Percentiles rank a stretch among this genome's conserved stretches.
These are phyloP conservation scores for Mamestra configurata DNA, from an alignment of 1,140 invertebrate species.

Conservation along the genomic window DNA sequence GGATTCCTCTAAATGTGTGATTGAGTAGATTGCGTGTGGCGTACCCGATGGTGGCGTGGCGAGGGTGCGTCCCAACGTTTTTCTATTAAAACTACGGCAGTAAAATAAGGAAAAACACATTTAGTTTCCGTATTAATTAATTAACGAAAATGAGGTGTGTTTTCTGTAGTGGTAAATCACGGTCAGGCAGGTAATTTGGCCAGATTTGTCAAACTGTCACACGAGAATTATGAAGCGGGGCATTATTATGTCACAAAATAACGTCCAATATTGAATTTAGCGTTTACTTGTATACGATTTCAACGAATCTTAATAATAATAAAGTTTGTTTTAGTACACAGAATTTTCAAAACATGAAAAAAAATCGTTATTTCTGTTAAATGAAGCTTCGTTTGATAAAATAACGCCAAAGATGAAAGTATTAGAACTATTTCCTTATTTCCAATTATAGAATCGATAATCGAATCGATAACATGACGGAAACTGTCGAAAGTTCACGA, in stretches of 20 bases:
- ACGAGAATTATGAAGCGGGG: neutral
- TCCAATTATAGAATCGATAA: neutral
- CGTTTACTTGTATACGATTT: neutral
- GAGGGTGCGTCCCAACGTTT: neutral
- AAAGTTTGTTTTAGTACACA: neutral
- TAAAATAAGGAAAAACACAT: neutral
- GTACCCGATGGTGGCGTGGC: neutral
- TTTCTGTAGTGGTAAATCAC: slow-evolving; percentile 9
- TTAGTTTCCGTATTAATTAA: slow-evolving; percentile 22
- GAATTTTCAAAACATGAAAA: neutral
- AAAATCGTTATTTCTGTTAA: neutral
- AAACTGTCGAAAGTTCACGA: neutral
- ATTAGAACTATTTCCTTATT: neutral
- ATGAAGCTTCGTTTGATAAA: neutral
- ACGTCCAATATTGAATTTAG: neutral
- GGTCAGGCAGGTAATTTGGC: slow-evolving; percentile 2
- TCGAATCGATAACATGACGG: slow-evolving; percentile 3
- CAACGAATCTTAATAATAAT: neutral
- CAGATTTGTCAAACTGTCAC: slow-evolving; percentile 18
- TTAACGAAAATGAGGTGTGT: slow-evolving; percentile 26
- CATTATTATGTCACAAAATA: neutral
- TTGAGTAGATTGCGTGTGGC: neutral
- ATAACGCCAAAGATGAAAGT: neutral
- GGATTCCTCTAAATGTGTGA: neutral
- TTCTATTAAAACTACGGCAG: neutral